phyloP scores from a whole-genome alignment of 92 coral and sea anemone species.

The Plumapathes pennacea region DNA sequence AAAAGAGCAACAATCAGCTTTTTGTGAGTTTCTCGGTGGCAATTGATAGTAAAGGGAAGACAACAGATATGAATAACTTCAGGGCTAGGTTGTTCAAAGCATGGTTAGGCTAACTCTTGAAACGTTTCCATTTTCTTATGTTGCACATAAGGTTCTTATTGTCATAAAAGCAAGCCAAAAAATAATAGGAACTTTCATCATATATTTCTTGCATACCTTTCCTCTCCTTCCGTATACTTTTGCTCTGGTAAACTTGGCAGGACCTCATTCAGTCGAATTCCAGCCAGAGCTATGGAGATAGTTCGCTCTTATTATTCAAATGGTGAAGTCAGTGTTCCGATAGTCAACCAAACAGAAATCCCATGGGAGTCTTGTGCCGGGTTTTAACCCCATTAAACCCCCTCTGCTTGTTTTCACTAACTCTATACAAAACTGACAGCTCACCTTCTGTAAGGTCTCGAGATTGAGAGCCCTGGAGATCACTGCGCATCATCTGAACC shows the following conservation, averaged over 20 bases:
- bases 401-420: no score
- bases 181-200: background rate
- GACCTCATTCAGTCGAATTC: slow-evolving; percentile 77
- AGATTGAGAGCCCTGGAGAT: slow-evolving; percentile 45
- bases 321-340: background rate
- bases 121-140: no score
- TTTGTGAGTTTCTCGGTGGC: no score
- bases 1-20: no score
- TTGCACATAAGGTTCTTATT: no score
- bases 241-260: slow-evolving; percentile 71
- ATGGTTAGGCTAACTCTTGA: no score
- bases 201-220: slow-evolving; percentile 46
- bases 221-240: slow-evolving; percentile 35
- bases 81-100: no score
- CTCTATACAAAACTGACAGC: background rate
- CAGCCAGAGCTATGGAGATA: slow-evolving; percentile 48
- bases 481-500: slow-evolving; percentile 85
- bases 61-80: no score
- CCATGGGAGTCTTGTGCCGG: no score
- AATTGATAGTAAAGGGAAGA: no score
- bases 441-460: slow-evolving; percentile 50
- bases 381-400: no score
- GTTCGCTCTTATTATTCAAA: background rate
- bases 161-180: background rate
- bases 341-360: background rate